Evolutionary conservation across 1,140 invertebrate species (phyloP), one percentile per base, ranked within the genome.

Genomic region (Aphelinus certus): DNA sequence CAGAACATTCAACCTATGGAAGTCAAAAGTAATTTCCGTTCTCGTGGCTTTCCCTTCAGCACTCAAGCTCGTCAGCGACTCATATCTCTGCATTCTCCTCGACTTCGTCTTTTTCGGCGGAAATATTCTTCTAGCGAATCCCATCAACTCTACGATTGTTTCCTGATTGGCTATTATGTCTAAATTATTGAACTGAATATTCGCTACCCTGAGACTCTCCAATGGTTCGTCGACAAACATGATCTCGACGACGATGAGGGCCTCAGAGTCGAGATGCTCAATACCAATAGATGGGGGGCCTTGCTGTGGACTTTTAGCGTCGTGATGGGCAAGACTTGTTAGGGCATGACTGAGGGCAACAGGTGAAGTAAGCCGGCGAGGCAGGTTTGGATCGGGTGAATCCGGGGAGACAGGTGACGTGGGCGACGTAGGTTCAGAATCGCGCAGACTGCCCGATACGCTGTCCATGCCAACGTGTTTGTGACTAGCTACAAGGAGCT

Each of bases 111-210:
- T 89, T 47, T 84, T 81, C 4, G 83, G 79, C 5, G 93, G 91
- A 78, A 93, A 91, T 48, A 95, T 90, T 60, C 95, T 90, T 71
- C 93, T 93, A 0, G 92, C 90, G 83, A 98, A 98, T 45, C 95
- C 94, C 62, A 97, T 90, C 49, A 98, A 85, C 85, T 98, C 97
- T 1, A 98, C 93, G 79, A 98, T 94, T 0, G 97, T 98, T 84
- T 97, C 96, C 84, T 97, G 96, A 88, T 98, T 98, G 0, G 96
- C 97, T 93, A 98, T 97, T 55, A 98, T 94, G 85, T 98, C 96
- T 68, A 98, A 89, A 86, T 95, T 97, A 82, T 98, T 98, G 79
- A 98, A 98, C 70, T 96, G 92, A 77, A 98, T 94, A 81, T 94
- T 95, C 0, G 94, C 93, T 56, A 96, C 92, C 73, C 93, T 91